Evolutionary conservation across 2,888 invertebrate species (phyloP).

Genomic region (Sussaba pulchella): DNA sequence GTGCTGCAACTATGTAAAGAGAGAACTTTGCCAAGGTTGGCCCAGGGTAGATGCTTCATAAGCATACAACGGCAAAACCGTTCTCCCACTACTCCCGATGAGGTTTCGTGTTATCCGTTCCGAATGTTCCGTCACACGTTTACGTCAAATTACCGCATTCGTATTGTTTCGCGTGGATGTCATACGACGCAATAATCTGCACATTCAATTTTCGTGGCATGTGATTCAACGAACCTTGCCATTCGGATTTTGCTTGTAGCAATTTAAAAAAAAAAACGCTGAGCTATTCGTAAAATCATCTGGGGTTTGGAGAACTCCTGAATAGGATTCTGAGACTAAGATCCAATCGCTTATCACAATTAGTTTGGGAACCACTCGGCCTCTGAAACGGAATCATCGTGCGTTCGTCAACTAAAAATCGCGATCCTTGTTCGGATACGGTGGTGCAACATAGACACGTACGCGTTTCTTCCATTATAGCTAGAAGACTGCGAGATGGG

Average conservation of each 20-base stretch:
- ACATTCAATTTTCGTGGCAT: too few species aligned
- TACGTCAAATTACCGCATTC: not conserved
- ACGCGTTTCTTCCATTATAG: conserved; percentile 27
- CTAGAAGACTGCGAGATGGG: not conserved
- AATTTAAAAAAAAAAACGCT: too few species aligned
- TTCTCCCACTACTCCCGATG: not conserved
- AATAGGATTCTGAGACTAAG: too few species aligned
- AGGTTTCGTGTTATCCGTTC: not conserved
- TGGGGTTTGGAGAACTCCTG: too few species aligned
- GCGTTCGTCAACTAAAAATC: conserved; percentile 15
- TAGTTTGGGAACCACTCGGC: too few species aligned
- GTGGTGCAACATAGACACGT: conserved; percentile 67
- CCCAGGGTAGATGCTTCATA: conserved; percentile 11
- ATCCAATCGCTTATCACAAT: too few species aligned
- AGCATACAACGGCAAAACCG: not conserved
- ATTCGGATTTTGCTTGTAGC: too few species aligned
- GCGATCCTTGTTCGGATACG: conserved; percentile 65
- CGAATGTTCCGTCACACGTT: not conserved
- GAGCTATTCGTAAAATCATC: too few species aligned
- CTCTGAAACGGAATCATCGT: too few species aligned
- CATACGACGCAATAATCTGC: not conserved
- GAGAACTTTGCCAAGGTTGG: conserved; percentile 10
- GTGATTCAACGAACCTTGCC: too few species aligned
- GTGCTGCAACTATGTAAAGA: conserved; percentile 39
- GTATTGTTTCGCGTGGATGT: not conserved